Conservation (phyloP, 2,797 vertebrate genomes). For the Spinibarbus caldwelli region DNA sequence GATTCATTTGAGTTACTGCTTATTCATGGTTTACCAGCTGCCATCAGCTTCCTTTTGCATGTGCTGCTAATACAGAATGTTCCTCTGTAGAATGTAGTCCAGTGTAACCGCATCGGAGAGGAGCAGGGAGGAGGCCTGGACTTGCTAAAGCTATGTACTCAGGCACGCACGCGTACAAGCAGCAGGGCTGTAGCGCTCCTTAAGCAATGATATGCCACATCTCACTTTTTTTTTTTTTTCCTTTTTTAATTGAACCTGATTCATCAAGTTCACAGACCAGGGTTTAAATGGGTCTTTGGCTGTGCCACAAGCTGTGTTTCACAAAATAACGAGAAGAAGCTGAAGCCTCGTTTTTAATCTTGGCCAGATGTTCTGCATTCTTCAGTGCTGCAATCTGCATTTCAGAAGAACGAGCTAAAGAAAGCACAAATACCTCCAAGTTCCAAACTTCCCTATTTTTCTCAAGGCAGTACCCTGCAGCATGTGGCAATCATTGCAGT, state of each 20-base stretch:
- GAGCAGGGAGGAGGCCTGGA: background rate
- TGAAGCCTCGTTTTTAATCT: constrained; percentile 48
- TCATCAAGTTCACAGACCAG: background rate
- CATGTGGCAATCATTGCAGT: constrained; percentile 20
- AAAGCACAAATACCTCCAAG: constrained; percentile 30
- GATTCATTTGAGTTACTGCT: constrained; percentile 23
- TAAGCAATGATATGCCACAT: background rate
- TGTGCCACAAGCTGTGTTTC: constrained; percentile 27
- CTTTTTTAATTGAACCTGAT: background rate
- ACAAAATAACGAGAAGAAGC: constrained; percentile 31
- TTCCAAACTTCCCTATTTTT: constrained; percentile 5
- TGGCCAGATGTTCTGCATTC: constrained; percentile 56
- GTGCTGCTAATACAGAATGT: constrained; percentile 28
- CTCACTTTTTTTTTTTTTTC: background rate
- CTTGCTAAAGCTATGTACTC: background rate
- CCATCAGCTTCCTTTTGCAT: constrained; percentile 15
- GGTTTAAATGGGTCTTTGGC: constrained; percentile 21
- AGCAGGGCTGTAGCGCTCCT: background rate
- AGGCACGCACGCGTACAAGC: background rate
- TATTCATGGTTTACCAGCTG: constrained; percentile 41
- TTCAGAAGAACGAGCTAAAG: constrained; percentile 36
- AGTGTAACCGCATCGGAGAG: background rate
- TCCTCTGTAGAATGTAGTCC: constrained; percentile 8
- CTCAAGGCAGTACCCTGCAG: constrained; percentile 8
- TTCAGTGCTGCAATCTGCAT: constrained; percentile 39